These are phyloP conservation scores for Eolophus roseicapilla DNA, from an alignment of 2,113 vertebrate genomes.

Conservation along the genomic window DNA sequence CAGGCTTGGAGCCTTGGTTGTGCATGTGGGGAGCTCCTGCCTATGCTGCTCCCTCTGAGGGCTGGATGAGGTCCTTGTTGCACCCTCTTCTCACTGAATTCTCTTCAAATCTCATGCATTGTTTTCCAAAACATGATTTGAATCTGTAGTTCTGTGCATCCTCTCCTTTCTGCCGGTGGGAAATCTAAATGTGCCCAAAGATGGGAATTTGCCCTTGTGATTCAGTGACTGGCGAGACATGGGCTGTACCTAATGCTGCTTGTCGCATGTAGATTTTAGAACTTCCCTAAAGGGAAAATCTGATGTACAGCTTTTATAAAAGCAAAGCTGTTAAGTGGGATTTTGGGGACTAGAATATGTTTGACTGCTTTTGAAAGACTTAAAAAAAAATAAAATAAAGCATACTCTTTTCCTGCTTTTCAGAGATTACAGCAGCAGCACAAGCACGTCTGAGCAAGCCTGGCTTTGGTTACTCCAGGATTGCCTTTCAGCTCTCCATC, in stretches of 20 bases:
- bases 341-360: background rate
- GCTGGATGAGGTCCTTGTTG: background rate
- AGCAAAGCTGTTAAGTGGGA: background rate
- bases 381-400: background rate
- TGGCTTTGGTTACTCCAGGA: background rate
- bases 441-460: background rate
- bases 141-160: background rate
- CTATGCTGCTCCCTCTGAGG: background rate
- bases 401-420: background rate
- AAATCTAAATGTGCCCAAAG: background rate
- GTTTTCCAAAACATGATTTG: background rate
- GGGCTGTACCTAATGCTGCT: background rate
- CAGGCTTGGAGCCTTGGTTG: background rate
- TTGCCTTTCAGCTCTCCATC: background rate
- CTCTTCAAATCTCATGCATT: background rate
- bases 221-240: rapidly evolving
- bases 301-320: background rate
- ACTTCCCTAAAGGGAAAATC: background rate
- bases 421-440: background rate
- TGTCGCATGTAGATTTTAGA: rapidly evolving
- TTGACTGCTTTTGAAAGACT: background rate
- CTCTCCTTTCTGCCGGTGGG: rapidly evolving
- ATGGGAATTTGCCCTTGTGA: background rate
- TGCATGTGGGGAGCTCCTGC: rapidly evolving
- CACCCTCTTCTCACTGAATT: background rate